phyloP scores from a whole-genome alignment of 2,113 vertebrate species.

The Anolis carolinensis region DNA sequence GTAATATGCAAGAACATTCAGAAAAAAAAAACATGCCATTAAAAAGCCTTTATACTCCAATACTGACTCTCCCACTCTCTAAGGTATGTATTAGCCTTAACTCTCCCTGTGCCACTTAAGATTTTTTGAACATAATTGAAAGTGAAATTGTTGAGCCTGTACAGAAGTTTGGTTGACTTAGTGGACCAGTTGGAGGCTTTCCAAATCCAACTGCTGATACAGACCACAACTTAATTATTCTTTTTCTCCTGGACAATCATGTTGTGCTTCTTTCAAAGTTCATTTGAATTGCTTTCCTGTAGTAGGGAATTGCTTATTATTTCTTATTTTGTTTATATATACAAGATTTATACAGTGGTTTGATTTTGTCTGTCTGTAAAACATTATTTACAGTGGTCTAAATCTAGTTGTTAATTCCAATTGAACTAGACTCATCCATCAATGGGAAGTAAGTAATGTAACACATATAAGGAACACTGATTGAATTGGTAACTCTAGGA shows the following conservation, averaged over 20 bases:
- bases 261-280: neutral
- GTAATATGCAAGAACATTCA: conserved; percentile 4
- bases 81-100: neutral
- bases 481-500: too few relatives aligned
- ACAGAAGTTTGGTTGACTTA: neutral
- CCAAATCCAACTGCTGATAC: too few relatives aligned
- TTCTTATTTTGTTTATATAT: too few relatives aligned
- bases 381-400: too few relatives aligned
- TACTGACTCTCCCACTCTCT: neutral
- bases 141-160: neutral
- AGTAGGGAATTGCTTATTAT: too few relatives aligned
- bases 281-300: neutral
- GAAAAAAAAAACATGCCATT: neutral
- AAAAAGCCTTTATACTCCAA: neutral
- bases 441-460: too few relatives aligned
- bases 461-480: too few relatives aligned
- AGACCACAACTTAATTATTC: neutral
- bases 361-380: neutral
- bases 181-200: neutral
- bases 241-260: neutral
- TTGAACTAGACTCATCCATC: too few relatives aligned
- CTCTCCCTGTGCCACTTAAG: neutral
- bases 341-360: neutral
- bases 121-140: neutral
- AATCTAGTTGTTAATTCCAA: too few relatives aligned